Conservation (phyloP, 2,888 invertebrate species). For the Tiliacea aurago region DNA sequence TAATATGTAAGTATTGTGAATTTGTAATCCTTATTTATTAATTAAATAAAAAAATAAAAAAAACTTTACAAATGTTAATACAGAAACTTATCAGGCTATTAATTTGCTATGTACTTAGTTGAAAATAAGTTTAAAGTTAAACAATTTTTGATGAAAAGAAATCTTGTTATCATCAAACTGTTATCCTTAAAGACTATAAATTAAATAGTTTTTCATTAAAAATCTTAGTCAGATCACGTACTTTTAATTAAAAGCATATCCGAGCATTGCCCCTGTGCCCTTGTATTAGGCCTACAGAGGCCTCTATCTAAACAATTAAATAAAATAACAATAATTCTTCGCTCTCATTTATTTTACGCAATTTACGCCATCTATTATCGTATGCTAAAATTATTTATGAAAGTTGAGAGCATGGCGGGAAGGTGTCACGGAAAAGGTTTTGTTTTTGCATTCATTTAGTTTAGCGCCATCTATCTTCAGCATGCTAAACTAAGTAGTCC, state of each 20-base stretch:
- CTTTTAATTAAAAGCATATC: constrained; percentile 23
- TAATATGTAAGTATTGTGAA: no score
- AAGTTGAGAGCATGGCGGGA: not conserved
- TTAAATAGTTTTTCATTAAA: constrained; percentile 28
- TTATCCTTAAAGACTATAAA: constrained; percentile 27
- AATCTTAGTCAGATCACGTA: constrained; percentile 22
- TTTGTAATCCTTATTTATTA: not conserved
- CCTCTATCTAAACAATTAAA: not conserved
- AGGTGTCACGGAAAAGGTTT: not conserved
- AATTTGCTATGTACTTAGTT: not conserved
- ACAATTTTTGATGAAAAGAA: not conserved
- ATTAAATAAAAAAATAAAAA: not conserved
- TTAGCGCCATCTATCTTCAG: constrained; percentile 32
- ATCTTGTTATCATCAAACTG: not conserved
- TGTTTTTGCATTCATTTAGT: not conserved
- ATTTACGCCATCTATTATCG: constrained; percentile 26
- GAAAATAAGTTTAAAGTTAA: not conserved
- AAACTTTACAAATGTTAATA: not conserved
- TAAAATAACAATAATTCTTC: not conserved
- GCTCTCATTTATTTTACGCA: no score
- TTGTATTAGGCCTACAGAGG: not conserved
- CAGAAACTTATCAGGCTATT: not conserved
- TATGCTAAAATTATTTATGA: accelerated
- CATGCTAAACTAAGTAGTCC: accelerated
- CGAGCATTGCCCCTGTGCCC: constrained; percentile 10